Evolutionary conservation across 1,140 invertebrate species (phyloP).

Genomic region (Panagrolaimus sp.): DNA sequence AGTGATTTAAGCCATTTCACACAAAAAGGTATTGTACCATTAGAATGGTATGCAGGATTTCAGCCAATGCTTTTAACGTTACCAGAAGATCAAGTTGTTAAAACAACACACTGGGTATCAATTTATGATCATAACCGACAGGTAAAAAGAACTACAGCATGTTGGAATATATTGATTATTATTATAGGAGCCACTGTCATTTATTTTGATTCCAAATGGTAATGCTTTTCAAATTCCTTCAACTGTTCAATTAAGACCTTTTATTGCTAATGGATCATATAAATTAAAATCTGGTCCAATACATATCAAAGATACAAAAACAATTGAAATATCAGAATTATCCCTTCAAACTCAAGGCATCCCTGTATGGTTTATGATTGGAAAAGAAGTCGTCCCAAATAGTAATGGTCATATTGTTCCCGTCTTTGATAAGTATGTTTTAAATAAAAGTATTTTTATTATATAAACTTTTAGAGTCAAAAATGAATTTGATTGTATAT

Average conservation of each 20-base stretch:
- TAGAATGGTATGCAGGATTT: constrained; percentile 53
- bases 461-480: neutral
- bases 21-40: constrained; percentile 20
- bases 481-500: constrained; percentile 49
- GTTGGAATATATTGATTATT: neutral
- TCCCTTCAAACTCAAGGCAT: constrained; percentile 34
- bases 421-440: constrained; percentile 45
- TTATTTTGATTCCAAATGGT: constrained; percentile 27
- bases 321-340: constrained; percentile 50
- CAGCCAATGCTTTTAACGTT: constrained; percentile 51
- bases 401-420: constrained; percentile 51
- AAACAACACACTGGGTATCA: constrained; percentile 48
- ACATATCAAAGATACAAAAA: constrained; percentile 50
- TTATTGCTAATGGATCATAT: constrained; percentile 37
- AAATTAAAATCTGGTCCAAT: constrained; percentile 44
- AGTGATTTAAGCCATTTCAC: constrained; percentile 11
- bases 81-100: constrained; percentile 38
- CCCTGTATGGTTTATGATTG: constrained; percentile 54
- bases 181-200: constrained; percentile 27
- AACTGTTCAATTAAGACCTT: constrained; percentile 34
- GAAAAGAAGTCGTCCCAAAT: constrained; percentile 54
- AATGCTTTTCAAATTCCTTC: constrained; percentile 43
- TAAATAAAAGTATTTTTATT: neutral
- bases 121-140: constrained; percentile 45
- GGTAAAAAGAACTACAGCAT: constrained; percentile 16